Evolutionary conservation across 1,140 invertebrate genomes (phyloP), one percentile per base, ranked within the genome.

Genomic region (Gonatopus flavifemur): DNA sequence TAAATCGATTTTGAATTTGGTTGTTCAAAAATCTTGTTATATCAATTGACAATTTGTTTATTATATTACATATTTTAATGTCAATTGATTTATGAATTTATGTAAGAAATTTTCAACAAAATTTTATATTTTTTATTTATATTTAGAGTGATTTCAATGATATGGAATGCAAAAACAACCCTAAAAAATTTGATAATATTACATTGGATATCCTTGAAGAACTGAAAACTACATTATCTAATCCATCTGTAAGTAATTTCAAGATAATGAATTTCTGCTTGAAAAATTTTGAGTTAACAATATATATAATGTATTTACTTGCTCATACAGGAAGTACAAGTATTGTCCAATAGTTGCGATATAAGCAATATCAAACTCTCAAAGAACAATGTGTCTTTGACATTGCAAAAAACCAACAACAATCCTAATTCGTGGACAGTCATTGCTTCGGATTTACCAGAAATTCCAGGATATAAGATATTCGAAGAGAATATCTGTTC

Each of bases 361-460:
- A 62, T 72, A 12, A 59, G 41, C 36, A 52, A 36, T 24, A 50
- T 74, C 3, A 46, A 60, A 48, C 44, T 73, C 36, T 52, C 51
- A 7, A 50, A 68, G 9, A 64, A 52, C 38, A 48, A 50, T 33
- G 45, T 67, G 12, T 48, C 36, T 31, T 15, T 69, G 12, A 49
- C 19, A 25, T 44, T 69, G 6, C 32, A 59, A 48, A 61, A 49
- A 41, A 41, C 45, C 30, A 50, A 46, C 3, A n/a, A n/a, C 13
- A 28, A 9, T 32, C 37, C 21, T n/a, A 37, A 28, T 47, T 42
- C 53, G 2, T 78, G 76, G 76, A 66, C 59, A 60, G 40, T 77
- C 5, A 8, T 72, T 18, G 48, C 67, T 25, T 70, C 69, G 2
- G 69, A 77, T 56, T 56, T 78, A 39, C 71, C 72, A 5, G 52